phyloP scores from a whole-genome alignment of 1,140 invertebrate genomes.

The Dinothrombium tinctorium region DNA sequence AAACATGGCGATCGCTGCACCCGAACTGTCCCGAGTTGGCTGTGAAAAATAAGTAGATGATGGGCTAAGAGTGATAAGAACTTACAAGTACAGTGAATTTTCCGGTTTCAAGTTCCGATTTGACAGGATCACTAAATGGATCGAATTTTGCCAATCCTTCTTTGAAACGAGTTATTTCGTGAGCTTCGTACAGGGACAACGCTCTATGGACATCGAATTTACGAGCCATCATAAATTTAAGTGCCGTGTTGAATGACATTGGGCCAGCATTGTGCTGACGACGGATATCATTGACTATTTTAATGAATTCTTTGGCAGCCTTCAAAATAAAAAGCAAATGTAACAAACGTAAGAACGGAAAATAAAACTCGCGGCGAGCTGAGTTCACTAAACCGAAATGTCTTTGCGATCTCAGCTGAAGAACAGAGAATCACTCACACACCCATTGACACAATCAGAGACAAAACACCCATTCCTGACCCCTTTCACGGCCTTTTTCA shows the following conservation, averaged over 20 bases:
- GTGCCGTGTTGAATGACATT: slow-evolving; percentile 51
- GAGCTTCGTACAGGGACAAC: slow-evolving; percentile 61
- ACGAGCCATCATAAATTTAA: slow-evolving; percentile 78
- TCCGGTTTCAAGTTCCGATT: slow-evolving; percentile 62
- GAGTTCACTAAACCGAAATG: no score
- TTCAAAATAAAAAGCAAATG: neutral
- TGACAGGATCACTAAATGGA: slow-evolving; percentile 49
- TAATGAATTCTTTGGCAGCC: slow-evolving; percentile 14
- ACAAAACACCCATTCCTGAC: no score
- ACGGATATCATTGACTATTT: slow-evolving; percentile 17
- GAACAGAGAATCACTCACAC: no score
- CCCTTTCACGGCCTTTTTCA: no score
- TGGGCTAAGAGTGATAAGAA: slow-evolving; percentile 9
- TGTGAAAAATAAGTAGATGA: slow-evolving; percentile 21
- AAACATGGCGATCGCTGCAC: slow-evolving; percentile 81
- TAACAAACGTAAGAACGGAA: no score
- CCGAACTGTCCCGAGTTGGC: slow-evolving; percentile 51
- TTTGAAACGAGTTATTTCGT: slow-evolving; percentile 54
- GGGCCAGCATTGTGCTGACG: slow-evolving; percentile 14
- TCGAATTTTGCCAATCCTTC: slow-evolving; percentile 64
- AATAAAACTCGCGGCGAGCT: no score
- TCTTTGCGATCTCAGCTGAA: no score
- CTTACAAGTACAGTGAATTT: slow-evolving; percentile 91
- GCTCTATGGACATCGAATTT: slow-evolving; percentile 81
- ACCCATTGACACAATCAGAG: no score